Conservation (phyloP, 2,888 invertebrate species). For the Rhagophthalmus giganteus region DNA sequence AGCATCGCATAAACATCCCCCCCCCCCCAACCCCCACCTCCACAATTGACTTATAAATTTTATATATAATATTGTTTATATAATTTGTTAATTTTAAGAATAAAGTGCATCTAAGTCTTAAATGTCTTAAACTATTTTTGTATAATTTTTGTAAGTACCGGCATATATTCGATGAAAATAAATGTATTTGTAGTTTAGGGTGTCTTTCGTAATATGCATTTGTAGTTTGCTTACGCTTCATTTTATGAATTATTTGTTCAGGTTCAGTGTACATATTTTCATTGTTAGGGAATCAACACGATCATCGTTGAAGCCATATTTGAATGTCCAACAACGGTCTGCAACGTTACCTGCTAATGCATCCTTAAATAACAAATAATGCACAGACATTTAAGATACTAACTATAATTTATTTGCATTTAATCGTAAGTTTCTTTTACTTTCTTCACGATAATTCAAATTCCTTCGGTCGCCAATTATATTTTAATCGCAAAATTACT, state of each 20-base stretch:
- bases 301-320: slow-evolving; percentile 73
- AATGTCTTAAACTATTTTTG: too few relatives aligned
- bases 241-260: slow-evolving; percentile 8
- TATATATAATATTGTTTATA: background rate
- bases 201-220: too few relatives aligned
- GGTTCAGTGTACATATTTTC: slow-evolving; percentile 19
- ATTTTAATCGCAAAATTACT: slow-evolving; percentile 20
- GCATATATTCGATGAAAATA: too few relatives aligned
- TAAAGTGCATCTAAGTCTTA: background rate
- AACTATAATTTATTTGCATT: slow-evolving; percentile 25
- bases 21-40: too few relatives aligned
- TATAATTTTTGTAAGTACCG: too few relatives aligned
- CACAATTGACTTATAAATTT: too few relatives aligned
- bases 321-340: slow-evolving; percentile 78
- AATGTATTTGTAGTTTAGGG: too few relatives aligned
- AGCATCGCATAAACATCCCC: too few relatives aligned
- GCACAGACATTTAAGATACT: slow-evolving; percentile 24
- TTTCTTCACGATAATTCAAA: background rate
- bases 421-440: background rate
- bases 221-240: background rate
- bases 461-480: too few relatives aligned
- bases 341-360: slow-evolving; percentile 86
- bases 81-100: background rate
- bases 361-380: slow-evolving; percentile 66
- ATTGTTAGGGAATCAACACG: slow-evolving; percentile 75